Base-by-base conservation (phyloP, 2,797 vertebrate genomes). In the Galago senegalensis region DNA sequence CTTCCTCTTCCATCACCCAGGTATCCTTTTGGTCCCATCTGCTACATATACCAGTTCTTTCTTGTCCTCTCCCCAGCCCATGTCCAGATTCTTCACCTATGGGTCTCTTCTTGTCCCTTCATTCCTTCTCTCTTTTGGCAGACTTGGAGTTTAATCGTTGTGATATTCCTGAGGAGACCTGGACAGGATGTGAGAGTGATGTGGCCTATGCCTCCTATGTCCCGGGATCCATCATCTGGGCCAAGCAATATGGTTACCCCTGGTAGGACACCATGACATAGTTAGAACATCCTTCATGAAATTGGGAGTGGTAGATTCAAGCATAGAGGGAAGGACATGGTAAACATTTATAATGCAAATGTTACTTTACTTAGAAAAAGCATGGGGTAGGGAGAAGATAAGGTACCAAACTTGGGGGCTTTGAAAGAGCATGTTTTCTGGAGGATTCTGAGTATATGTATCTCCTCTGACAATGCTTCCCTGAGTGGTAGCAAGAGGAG, bases 211-310 rank as follows among this genome's bases (percentile, higher is more conserved):
- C 97, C 49, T 87, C 95, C 67, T 98, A 98, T 27, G 87, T 98
- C 12, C 98, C 98, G 34, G 98, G 98, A 67, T 98, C 98, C 56
- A 97, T 99, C 76, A 98, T 99, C 90, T 99, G 98, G 98, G 98
- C 98, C 58, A 98, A 98, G 88, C 98, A 98, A 60, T 96, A 97
- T 65, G 98, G 98, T 89, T 98, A 98, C 72, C 98, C 98, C 65
- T 99, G 98, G 98, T 99, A 98, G 75, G 98, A 61, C 69, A 46
- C 58, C n/a, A 12, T 49, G 49, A 25, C 20, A 79, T 53, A 87
- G 65, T 46, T 16, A 63, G 75, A 89, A 7, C 58, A 34, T 61
- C 25, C 37, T 87, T 94, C 31, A 49, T 85, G 82, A 94, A 70
- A 25, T 23, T 76, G 69, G 58, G 60, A 87, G 65, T 93, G 69